Evolutionary conservation across 1,140 invertebrate species (phyloP).

Genomic region (Propsilocerus akamusi): DNA sequence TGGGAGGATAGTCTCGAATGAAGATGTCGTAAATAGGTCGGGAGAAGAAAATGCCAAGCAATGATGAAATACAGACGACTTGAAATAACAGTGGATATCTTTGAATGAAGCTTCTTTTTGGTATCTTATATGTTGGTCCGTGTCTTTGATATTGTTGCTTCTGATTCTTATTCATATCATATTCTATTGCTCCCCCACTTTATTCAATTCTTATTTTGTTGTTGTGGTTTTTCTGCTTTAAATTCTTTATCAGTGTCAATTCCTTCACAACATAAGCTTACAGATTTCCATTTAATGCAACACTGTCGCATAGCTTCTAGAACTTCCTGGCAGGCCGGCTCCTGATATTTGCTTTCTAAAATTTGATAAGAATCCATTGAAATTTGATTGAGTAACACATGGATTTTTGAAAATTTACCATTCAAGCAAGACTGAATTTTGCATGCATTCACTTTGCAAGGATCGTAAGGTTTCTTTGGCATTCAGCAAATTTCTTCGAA

Average conservation of each 20-base stretch:
- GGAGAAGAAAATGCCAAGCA: slow-evolving; percentile 38
- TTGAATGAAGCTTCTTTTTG: slow-evolving; percentile 23
- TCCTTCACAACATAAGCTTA: slow-evolving; percentile 42
- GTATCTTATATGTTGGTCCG: slow-evolving; percentile 14
- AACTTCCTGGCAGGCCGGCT: slow-evolving; percentile 33
- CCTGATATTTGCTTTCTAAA: slow-evolving; percentile 47
- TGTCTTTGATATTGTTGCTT: slow-evolving; percentile 16
- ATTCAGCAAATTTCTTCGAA: too few relatives aligned
- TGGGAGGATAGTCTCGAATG: slow-evolving; percentile 13
- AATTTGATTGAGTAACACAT: not conserved
- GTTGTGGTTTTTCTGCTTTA: slow-evolving; percentile 17
- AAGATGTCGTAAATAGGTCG: slow-evolving; percentile 50
- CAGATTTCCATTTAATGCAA: slow-evolving; percentile 35
- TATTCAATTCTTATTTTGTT: slow-evolving; percentile 9
- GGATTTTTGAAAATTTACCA: slow-evolving; percentile 31
- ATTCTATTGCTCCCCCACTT: slow-evolving; percentile 12
- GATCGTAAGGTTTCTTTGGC: slow-evolving; percentile 31
- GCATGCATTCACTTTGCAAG: slow-evolving; percentile 55
- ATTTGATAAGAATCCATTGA: slow-evolving; percentile 11
- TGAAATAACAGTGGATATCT: slow-evolving; percentile 33
- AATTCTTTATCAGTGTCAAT: slow-evolving; percentile 33
- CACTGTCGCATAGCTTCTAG: slow-evolving; percentile 44
- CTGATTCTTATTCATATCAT: slow-evolving; percentile 13
- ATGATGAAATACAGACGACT: slow-evolving; percentile 24
- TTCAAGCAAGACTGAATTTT: slow-evolving; percentile 54